Evolutionary conservation across 2,113 vertebrate genomes (phyloP).

Genomic region (Sceloporus undulatus): DNA sequence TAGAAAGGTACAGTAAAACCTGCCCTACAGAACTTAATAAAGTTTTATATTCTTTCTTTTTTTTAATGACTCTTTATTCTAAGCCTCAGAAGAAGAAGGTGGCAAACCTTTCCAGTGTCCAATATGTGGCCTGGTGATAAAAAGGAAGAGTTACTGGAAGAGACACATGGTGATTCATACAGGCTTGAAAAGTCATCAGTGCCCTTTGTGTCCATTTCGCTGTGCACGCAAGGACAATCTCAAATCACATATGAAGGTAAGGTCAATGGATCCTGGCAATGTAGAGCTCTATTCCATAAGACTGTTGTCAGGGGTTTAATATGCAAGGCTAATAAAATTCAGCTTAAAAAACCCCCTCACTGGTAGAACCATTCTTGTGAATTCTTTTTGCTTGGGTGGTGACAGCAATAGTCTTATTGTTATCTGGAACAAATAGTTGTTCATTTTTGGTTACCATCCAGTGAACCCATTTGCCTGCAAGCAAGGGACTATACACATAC

Average conservation of each 20-base stretch:
- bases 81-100: slow-evolving; percentile 95
- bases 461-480: neutral
- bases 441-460: slow-evolving; percentile 3
- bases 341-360: neutral
- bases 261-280: slow-evolving; percentile 33
- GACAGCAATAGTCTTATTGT: slow-evolving; percentile 1
- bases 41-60: slow-evolving; percentile 50
- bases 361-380: neutral
- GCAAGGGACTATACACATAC: neutral
- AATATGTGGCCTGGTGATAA: slow-evolving; percentile 98
- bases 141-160: slow-evolving; percentile 99
- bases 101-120: slow-evolving; percentile 99
- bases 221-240: slow-evolving; percentile 99
- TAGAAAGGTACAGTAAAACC: slow-evolving; percentile 41
- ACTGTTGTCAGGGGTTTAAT: neutral
- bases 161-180: slow-evolving; percentile 99
- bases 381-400: slow-evolving; percentile 5
- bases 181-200: slow-evolving; percentile 98
- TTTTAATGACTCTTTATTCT: slow-evolving; percentile 66
- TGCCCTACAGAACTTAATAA: slow-evolving; percentile 38
- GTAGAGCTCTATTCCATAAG: slow-evolving; percentile 2
- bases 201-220: slow-evolving; percentile 97
- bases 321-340: neutral
- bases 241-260: slow-evolving; percentile 99
- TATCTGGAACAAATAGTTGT: slow-evolving; percentile 12